Evolutionary conservation across 2,113 vertebrate genomes (phyloP).

Genomic region (Hylia prasina): DNA sequence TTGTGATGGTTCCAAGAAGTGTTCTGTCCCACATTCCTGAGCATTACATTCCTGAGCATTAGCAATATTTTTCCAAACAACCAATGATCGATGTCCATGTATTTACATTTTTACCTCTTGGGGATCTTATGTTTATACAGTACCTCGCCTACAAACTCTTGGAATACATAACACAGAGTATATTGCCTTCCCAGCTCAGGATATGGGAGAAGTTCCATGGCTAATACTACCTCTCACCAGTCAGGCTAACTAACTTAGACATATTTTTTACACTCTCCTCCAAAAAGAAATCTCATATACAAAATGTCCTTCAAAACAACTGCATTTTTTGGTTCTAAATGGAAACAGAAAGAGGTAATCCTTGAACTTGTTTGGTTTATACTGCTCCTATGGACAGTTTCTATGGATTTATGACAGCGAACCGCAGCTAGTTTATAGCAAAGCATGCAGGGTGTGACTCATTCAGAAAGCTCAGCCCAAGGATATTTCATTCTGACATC

Average conservation of each 20-base stretch:
- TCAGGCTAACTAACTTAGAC: neutral
- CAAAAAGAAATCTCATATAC: neutral
- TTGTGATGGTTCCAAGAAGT: neutral
- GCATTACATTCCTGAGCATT: neutral
- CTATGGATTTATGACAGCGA: neutral
- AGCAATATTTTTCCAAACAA: slow-evolving; percentile 26
- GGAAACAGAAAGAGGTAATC: neutral
- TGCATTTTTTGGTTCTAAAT: neutral
- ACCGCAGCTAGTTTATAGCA: neutral
- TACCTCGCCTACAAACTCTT: neutral
- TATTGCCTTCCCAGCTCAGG: neutral
- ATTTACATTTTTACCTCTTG: neutral
- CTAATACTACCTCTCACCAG: neutral
- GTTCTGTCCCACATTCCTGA: neutral
- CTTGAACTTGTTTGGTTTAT: neutral
- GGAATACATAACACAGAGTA: neutral
- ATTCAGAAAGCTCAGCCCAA: neutral
- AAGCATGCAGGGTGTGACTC: neutral
- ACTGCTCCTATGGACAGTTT: neutral
- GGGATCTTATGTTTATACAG: neutral
- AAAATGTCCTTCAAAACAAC: neutral
- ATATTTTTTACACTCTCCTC: neutral
- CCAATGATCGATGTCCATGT: neutral
- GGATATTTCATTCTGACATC: neutral
- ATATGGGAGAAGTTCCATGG: neutral